Percentiles rank a stretch among this genome's conserved stretches.
Evolutionary conservation across 92 coral and sea anemone species (phyloP).

Genomic region (Siderastrea radians): DNA sequence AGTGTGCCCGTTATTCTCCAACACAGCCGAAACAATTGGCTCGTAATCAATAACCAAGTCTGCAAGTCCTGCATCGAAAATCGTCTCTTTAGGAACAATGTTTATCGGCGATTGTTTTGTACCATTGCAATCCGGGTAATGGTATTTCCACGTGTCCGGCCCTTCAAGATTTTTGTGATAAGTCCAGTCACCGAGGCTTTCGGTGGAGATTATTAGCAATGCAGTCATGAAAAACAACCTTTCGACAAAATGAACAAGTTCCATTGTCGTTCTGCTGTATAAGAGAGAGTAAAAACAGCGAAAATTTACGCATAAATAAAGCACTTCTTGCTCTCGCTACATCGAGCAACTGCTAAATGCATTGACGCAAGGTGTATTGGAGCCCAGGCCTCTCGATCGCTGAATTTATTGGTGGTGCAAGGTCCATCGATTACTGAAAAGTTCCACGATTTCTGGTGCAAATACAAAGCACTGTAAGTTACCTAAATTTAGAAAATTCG

Average conservation of each 20-base stretch:
- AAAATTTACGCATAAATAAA: background rate
- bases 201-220: background rate
- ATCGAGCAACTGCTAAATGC: background rate
- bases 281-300: background rate
- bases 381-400: slow-evolving; percentile 22
- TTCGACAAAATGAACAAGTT: background rate
- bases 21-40: slow-evolving; percentile 42
- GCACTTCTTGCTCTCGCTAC: background rate
- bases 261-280: slow-evolving; percentile 2
- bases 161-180: slow-evolving; percentile 40
- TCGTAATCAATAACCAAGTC: slow-evolving; percentile 64
- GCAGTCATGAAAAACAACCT: background rate
- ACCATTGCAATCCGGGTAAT: slow-evolving; percentile 76
- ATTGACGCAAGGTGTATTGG: background rate
- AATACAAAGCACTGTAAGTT: background rate
- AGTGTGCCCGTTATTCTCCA: slow-evolving; percentile 88
- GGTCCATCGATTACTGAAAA: background rate
- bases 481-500: background rate
- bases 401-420: background rate
- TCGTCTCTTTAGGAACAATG: slow-evolving; percentile 67
- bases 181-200: slow-evolving; percentile 50
- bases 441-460: background rate
- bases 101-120: slow-evolving; percentile 84
- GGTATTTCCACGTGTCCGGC: slow-evolving; percentile 82
- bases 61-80: slow-evolving; percentile 62